Conservation (phyloP, 1,140 invertebrate species). For the Leptinotarsa lineolata region DNA sequence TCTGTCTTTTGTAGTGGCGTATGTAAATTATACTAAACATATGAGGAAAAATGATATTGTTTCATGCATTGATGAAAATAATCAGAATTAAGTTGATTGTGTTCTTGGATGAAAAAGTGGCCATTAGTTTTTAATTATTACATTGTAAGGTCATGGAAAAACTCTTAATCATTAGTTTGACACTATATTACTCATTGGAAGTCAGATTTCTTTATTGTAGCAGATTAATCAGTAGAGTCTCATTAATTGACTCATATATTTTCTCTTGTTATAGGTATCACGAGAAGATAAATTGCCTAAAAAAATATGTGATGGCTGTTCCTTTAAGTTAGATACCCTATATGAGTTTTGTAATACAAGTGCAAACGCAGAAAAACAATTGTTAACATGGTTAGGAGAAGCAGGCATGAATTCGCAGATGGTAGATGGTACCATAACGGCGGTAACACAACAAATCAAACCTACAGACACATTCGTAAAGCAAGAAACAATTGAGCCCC, state of each 20-base stretch:
- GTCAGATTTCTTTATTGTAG: no score
- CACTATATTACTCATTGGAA: no score
- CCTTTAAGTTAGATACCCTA: conserved; percentile 64
- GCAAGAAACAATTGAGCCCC: conserved; percentile 42
- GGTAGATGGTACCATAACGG: conserved; percentile 44
- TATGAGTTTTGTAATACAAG: conserved; percentile 66
- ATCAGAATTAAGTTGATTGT: no score
- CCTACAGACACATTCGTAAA: conserved; percentile 43
- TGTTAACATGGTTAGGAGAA: conserved; percentile 61
- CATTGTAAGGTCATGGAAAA: neutral
- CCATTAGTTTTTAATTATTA: no score
- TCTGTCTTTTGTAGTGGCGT: no score
- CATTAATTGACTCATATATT: no score
- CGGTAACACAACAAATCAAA: conserved; percentile 39
- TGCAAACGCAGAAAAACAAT: conserved; percentile 62
- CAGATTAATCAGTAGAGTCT: no score
- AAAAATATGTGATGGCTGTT: conserved; percentile 65
- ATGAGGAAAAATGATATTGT: no score
- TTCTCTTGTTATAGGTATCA: conserved; percentile 57
- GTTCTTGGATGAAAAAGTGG: no score
- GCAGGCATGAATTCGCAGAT: conserved; percentile 54
- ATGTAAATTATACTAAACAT: no score
- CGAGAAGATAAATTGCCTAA: conserved; percentile 65
- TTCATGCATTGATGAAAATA: no score
- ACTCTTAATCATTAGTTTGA: conserved; percentile 19